Base-by-base conservation (phyloP, 2,888 invertebrate species). In the Cancer borealis region DNA sequence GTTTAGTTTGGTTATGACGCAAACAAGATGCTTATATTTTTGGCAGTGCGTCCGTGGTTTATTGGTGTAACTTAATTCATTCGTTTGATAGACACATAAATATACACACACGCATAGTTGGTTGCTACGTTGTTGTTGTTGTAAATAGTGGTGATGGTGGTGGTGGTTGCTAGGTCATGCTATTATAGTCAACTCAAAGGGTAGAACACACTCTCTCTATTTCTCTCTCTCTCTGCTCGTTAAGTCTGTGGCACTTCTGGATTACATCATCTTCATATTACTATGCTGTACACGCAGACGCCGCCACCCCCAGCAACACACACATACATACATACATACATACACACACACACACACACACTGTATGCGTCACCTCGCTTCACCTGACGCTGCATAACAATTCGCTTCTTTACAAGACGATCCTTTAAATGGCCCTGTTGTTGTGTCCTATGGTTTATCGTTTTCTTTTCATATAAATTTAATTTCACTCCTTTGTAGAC, bases 281-380 rank as follows among this genome's bases (percentile, higher is more conserved):
- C n/a, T 84, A 84, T 84, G 30, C 84, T 10, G 39, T 39, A 39
- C 84, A 84, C 84, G 84, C 84, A 30, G 39, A 84, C 39, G 12
- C 79, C 26, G 14, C 79, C 14, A 30, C 30, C 84, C 84, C 84
- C 84, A 84, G 84, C 84, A 84, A 84, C 79, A 66, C 12, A 66
- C 60, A 73, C 73, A 73, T 26, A 73, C 73, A 73, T 26, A 73
- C 73, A 66, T n/a, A 73, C 73, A 73, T 26, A 73, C 73, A 73
- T 26, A 73, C 73, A 73, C 73, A 73, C 84, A 84, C 84, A 84
- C 84, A 84, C 84, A 84, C 84, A 39, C 39, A 84, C 84, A 84
- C 84, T 3, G 14, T 39, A 84, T 84, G 84, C 84, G 39, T 39
- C 39, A 1, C 39, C 84, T 84, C 39, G 17, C n/a, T 84, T n/a